Evolutionary conservation across 1,140 invertebrate species (phyloP).

Genomic region (Drosophila ohnishii): DNA sequence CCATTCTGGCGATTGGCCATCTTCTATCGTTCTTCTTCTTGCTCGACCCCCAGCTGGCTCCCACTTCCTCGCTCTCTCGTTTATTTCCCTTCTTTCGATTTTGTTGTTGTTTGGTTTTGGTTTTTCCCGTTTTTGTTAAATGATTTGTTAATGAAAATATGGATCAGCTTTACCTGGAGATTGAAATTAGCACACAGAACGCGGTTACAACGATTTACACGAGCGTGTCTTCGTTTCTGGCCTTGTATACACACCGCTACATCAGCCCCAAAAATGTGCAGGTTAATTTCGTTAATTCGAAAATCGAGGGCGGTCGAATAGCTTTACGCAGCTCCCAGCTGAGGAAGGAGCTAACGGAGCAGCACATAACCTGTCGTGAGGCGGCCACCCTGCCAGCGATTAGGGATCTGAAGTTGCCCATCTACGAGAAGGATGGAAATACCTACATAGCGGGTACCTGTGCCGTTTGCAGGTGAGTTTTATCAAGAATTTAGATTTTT

Average conservation of each 20-base stretch:
- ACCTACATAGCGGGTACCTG: conserved; percentile 87
- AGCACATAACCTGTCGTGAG: conserved; percentile 69
- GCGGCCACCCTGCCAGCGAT: conserved; percentile 60
- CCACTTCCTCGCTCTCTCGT: conserved; percentile 19
- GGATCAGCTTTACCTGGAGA: conserved; percentile 80
- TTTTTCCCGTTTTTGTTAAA: conserved; percentile 63
- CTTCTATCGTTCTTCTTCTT: conserved; percentile 3
- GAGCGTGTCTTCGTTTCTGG: conserved; percentile 69
- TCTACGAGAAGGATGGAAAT: conserved; percentile 84
- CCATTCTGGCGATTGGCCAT: background rate
- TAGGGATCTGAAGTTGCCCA: conserved; percentile 64
- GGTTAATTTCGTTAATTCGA: conserved; percentile 70
- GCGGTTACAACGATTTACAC: conserved; percentile 74
- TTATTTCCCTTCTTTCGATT: conserved; percentile 34
- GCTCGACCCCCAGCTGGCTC: conserved; percentile 30
- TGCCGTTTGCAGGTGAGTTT: conserved; percentile 84
- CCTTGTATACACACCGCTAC: conserved; percentile 69
- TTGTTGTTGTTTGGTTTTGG: conserved; percentile 34
- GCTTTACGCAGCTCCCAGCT: conserved; percentile 61
- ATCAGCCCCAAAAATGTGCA: conserved; percentile 66
- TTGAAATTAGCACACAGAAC: conserved; percentile 71
- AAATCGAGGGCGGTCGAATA: conserved; percentile 61
- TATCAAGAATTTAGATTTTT: background rate
- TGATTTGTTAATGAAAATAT: conserved; percentile 62
- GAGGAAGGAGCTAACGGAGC: conserved; percentile 63